Evolutionary conservation across 2,113 vertebrate species (phyloP), one percentile per base, ranked within the genome.

Genomic region (Corynorhinus townsendii): DNA sequence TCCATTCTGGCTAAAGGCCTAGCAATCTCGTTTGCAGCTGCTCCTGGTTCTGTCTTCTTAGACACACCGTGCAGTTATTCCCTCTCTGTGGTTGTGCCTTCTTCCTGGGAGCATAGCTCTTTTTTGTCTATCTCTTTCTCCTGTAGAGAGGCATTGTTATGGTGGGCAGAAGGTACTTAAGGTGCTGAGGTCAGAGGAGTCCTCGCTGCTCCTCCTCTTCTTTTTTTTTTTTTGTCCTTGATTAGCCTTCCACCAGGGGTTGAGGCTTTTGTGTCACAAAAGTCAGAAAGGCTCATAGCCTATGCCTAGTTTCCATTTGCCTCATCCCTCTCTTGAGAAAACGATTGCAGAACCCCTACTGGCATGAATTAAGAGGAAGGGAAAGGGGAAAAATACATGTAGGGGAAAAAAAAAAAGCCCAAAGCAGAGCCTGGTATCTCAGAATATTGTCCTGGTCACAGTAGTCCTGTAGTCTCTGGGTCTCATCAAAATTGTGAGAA

Each of bases 401-500:
- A 84, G 59, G 43, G 19, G n/a, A 47, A 9, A 5, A 26, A 14
- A 52, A 35, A 87, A 69, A 89, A 72, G n/a, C 14, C 49, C 84
- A 52, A 9, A 88, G n/a, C 33, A 91, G 83, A 94, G 64, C 54
- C 26, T 59, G 80, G 7, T 45, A 84, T 45, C 52, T 85, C 47
- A 86, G 75, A 83, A 79, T 30, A 94, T 26, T 75, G 28, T 89
- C 26, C 30, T 12, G 26, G 35, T 47, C 49, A 68, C 45, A 80
- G 76, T 62, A 64, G 59, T 49, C 14, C n/a, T 19, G 40, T 91
- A 93, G 64, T n/a, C 49, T 59, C 11, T 86, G 69, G 11, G 6
- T 81, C 26, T 92, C 82, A 49, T 66, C 28, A 75, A 73, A 92
- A 83, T 72, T 71, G 52, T 88, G 30, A 95, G 85, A 95, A 47